phyloP scores from a whole-genome alignment of 1,140 invertebrate species.

The Zophobas morio region DNA sequence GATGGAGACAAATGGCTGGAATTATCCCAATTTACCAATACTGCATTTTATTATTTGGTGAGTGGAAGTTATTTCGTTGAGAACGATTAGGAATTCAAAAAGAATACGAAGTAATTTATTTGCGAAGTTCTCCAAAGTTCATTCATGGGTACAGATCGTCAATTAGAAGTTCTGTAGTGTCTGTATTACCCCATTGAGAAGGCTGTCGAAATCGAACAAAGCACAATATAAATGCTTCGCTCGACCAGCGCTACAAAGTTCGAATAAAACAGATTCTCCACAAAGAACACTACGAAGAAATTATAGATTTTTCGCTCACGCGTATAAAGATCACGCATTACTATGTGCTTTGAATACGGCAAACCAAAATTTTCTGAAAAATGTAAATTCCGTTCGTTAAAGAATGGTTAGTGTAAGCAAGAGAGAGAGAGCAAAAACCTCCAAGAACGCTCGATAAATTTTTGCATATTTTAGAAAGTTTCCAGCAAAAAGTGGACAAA shows the following conservation, averaged over 20 bases:
- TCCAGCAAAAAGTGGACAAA: constrained; percentile 6
- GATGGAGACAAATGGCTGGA: constrained; percentile 14
- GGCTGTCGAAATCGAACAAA: constrained; percentile 35
- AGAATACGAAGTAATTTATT: constrained; percentile 36
- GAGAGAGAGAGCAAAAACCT: background rate
- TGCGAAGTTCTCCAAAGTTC: constrained; percentile 20
- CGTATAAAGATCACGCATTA: constrained; percentile 40
- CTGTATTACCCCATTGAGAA: constrained; percentile 26
- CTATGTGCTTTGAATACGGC: constrained; percentile 20
- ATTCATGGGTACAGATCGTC: constrained; percentile 36
- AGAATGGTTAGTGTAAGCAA: background rate
- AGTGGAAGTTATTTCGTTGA: constrained; percentile 9
- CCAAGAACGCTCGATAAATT: background rate
- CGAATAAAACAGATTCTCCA: constrained; percentile 31
- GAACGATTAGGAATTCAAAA: constrained; percentile 22
- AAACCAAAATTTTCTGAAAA: constrained; percentile 9
- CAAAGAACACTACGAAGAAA: constrained; percentile 11
- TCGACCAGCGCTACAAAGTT: constrained; percentile 36
- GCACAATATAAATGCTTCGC: constrained; percentile 37
- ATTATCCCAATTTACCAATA: background rate
- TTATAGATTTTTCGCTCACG: constrained; percentile 40
- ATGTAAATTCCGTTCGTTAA: constrained; percentile 20
- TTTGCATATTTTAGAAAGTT: constrained; percentile 20
- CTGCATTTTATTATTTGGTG: constrained; percentile 22
- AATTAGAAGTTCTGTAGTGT: constrained; percentile 32